Evolutionary conservation across 1,140 invertebrate species (phyloP).

Genomic region (Penaeus japonicus): DNA sequence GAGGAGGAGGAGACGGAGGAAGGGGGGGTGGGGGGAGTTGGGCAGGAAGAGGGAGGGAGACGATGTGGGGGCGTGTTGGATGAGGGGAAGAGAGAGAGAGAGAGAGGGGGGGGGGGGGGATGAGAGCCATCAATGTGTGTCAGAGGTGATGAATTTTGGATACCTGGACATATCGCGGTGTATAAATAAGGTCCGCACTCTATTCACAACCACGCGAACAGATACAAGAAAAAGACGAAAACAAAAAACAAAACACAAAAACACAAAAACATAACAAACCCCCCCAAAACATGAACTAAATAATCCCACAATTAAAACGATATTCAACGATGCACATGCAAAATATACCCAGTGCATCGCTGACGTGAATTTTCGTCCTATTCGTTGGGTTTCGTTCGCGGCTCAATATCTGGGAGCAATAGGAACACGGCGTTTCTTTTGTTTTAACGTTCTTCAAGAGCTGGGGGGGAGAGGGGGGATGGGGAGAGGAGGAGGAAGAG

Average conservation of each 20-base stretch:
- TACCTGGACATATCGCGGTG: too few relatives aligned
- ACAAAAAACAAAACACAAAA: background rate
- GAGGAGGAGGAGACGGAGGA: background rate
- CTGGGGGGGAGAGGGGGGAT: background rate
- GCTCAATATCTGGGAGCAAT: constrained; percentile 27
- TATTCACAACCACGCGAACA: too few relatives aligned
- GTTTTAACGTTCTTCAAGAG: constrained; percentile 33
- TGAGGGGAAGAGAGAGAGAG: background rate
- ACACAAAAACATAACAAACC: too few relatives aligned
- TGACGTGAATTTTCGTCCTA: constrained; percentile 1
- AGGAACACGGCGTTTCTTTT: constrained; percentile 23
- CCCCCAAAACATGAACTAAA: background rate
- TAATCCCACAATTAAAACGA: background rate
- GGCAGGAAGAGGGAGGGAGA: too few relatives aligned
- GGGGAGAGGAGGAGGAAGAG: background rate
- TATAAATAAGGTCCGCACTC: too few relatives aligned
- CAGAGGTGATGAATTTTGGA: background rate
- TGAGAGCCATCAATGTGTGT: background rate
- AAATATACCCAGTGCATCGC: background rate
- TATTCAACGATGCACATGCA: background rate
- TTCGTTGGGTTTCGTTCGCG: background rate
- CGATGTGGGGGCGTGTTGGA: background rate
- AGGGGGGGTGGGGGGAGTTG: background rate
- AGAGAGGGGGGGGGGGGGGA: background rate
- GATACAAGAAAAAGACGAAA: too few relatives aligned